phyloP scores from a whole-genome alignment of 2,113 vertebrate species.

The Tiliqua scincoides region DNA sequence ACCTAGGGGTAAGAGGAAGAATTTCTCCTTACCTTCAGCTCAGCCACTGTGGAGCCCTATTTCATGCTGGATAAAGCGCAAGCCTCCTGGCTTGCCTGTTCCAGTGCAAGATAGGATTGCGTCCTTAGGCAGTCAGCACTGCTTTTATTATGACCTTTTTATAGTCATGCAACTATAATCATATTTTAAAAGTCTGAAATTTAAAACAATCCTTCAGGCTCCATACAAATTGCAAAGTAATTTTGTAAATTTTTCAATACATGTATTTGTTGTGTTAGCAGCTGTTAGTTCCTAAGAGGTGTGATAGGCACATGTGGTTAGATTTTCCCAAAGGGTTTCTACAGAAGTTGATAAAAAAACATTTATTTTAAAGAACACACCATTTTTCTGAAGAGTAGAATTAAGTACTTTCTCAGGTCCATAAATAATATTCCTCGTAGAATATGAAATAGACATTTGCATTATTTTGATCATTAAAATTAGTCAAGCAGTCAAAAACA shows the following conservation, averaged over 20 bases:
- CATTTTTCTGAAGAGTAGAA: slow-evolving; percentile 34
- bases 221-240: slow-evolving; percentile 6
- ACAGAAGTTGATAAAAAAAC: slow-evolving; percentile 18
- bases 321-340: slow-evolving; percentile 58
- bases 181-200: slow-evolving; percentile 11
- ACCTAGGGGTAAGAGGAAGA: too few species aligned
- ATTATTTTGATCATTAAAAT: not conserved
- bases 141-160: slow-evolving; percentile 46
- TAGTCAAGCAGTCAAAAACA: not conserved
- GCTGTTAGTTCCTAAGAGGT: slow-evolving; percentile 46
- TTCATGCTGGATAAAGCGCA: too few species aligned
- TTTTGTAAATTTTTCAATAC: slow-evolving; percentile 38
- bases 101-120: too few species aligned
- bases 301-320: slow-evolving; percentile 56
- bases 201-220: slow-evolving; percentile 26
- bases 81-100: too few species aligned
- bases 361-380: slow-evolving; percentile 40
- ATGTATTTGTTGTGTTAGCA: slow-evolving; percentile 47
- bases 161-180: slow-evolving; percentile 25
- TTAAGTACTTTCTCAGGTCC: slow-evolving; percentile 44
- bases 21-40: too few species aligned
- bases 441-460: not conserved
- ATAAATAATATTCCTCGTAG: slow-evolving; percentile 7
- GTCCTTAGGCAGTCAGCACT: slow-evolving; percentile 29
- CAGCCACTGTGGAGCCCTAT: too few species aligned